phyloP scores from a whole-genome alignment of 2,797 vertebrate species.

The Heterohyrax brucei region DNA sequence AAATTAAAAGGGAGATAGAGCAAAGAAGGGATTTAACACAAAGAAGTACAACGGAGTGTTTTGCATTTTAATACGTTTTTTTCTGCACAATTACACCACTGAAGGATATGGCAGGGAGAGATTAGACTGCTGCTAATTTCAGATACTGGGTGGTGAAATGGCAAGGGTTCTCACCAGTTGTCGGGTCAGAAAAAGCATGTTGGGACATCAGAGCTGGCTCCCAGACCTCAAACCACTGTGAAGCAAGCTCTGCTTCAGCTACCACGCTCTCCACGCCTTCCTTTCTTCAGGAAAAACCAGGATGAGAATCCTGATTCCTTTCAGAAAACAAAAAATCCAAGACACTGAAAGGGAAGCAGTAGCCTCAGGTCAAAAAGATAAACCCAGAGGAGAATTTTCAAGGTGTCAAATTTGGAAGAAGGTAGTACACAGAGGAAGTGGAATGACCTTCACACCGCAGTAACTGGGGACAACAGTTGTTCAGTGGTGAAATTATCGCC shows the following conservation, averaged over 20 bases:
- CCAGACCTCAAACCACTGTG: not conserved
- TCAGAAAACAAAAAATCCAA: not conserved
- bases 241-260: not conserved
- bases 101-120: slow-evolving; percentile 89
- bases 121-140: slow-evolving; percentile 89
- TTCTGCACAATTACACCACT: slow-evolving; percentile 91
- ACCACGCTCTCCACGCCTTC: not conserved
- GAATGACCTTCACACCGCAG: not conserved
- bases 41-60: slow-evolving; percentile 87
- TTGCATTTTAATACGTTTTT: slow-evolving; percentile 92
- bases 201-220: not conserved
- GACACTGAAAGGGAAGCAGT: not conserved
- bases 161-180: not conserved
- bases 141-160: slow-evolving; percentile 82
- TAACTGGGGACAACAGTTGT: fast-evolving
- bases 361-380: not conserved
- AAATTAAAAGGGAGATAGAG: slow-evolving; percentile 87
- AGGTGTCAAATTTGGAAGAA: not conserved
- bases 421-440: not conserved
- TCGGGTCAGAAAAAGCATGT: not conserved
- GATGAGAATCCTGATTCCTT: not conserved
- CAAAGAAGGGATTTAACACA: slow-evolving; percentile 88
- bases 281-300: not conserved
- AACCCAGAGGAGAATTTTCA: fast-evolving
- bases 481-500: not conserved